These are phyloP conservation scores for Spisula solida DNA, from an alignment of 2,888 invertebrate species.

Conservation along the genomic window DNA sequence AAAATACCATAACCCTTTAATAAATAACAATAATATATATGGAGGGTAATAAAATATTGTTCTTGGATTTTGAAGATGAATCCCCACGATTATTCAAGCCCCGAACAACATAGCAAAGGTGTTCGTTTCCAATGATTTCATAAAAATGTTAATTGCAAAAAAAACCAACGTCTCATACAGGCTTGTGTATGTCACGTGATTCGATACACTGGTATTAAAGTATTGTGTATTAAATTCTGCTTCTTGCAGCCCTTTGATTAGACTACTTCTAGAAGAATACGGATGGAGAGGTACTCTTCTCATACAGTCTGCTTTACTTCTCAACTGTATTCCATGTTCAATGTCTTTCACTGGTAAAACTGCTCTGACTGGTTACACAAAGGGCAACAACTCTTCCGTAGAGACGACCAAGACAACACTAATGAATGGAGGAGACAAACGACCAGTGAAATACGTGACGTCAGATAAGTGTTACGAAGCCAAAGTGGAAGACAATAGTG, in stretches of 20 bases:
- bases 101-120: too few relatives aligned
- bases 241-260: slow-evolving; percentile 33
- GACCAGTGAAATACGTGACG: neutral
- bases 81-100: too few relatives aligned
- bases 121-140: too few relatives aligned
- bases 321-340: slow-evolving; percentile 43
- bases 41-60: too few relatives aligned
- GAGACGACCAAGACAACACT: neutral
- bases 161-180: too few relatives aligned
- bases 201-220: too few relatives aligned
- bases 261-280: slow-evolving; percentile 32
- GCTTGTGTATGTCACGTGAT: too few relatives aligned
- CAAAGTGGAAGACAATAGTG: neutral
- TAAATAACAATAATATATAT: too few relatives aligned
- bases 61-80: too few relatives aligned
- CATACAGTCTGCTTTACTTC: slow-evolving; percentile 34
- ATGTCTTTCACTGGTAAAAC: slow-evolving; percentile 25
- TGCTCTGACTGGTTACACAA: neutral
- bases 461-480: neutral
- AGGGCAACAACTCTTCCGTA: neutral
- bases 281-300: slow-evolving; percentile 45
- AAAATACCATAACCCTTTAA: too few relatives aligned
- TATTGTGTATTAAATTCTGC: neutral
- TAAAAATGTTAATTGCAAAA: too few relatives aligned
- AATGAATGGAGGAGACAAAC: neutral